Evolutionary conservation across 1,140 invertebrate genomes (phyloP).

Genomic region (Drosophila sproati): DNA sequence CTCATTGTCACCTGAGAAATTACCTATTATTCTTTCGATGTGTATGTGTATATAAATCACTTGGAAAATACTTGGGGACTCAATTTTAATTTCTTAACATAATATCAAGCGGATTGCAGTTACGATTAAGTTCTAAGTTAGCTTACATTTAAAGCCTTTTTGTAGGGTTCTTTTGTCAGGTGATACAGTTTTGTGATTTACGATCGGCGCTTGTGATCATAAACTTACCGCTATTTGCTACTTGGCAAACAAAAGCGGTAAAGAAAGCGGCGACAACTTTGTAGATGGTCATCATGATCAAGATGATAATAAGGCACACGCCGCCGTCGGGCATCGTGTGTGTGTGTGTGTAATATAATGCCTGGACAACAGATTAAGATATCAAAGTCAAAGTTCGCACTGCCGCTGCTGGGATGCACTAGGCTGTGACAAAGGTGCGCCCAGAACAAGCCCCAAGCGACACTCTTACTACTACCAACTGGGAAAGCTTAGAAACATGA

Average conservation of each 20-base stretch:
- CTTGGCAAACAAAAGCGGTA: constrained; percentile 63
- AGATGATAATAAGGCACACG: constrained; percentile 69
- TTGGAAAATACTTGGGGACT: too few species aligned
- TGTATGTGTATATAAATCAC: not conserved
- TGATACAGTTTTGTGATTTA: constrained; percentile 29
- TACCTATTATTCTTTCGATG: not conserved
- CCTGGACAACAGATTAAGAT: constrained; percentile 70
- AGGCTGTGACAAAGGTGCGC: constrained; percentile 69
- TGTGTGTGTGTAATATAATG: constrained; percentile 65
- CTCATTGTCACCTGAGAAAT: constrained; percentile 42
- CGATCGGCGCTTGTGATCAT: constrained; percentile 75
- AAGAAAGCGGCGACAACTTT: constrained; percentile 67
- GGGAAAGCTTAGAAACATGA: constrained; percentile 57
- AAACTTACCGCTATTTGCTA: constrained; percentile 75
- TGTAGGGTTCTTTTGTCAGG: constrained; percentile 11
- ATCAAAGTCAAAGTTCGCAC: constrained; percentile 78
- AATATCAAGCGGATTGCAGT: not conserved
- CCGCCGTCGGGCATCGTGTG: constrained; percentile 41
- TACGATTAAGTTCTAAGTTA: not conserved
- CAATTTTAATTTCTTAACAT: not conserved
- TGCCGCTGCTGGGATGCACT: constrained; percentile 66
- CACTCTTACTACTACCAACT: constrained; percentile 61
- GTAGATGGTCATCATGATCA: constrained; percentile 31
- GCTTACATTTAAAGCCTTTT: not conserved
- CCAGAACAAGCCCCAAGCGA: constrained; percentile 43